Evolutionary conservation across 2,113 vertebrate genomes (phyloP).

Genomic region (Indicator maculatus): DNA sequence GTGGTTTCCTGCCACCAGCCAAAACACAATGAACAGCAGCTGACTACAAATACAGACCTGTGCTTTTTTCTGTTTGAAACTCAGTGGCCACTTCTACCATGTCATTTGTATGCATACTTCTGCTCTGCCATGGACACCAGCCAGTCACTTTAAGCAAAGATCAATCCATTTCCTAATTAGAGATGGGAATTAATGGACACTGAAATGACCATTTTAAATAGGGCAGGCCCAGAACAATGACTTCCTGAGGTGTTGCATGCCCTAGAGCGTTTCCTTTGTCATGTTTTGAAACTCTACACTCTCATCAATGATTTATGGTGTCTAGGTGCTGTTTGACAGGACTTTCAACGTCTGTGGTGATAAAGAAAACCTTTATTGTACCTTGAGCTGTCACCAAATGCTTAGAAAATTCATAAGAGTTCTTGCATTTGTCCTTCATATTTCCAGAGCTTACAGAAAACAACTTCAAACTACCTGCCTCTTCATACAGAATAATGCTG

Average conservation of each 20-base stretch:
- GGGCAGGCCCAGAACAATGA: neutral
- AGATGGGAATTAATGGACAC: conserved; percentile 10
- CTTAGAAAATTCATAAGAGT: neutral
- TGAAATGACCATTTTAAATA: neutral
- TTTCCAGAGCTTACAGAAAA: neutral
- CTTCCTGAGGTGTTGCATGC: neutral
- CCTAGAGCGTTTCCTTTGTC: neutral
- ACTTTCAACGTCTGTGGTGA: neutral
- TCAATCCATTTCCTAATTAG: conserved; percentile 35
- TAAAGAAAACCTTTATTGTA: conserved; percentile 13
- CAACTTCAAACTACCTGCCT: neutral
- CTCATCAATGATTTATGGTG: conserved; percentile 19
- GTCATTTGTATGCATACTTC: neutral
- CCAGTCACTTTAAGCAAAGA: neutral
- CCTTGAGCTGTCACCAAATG: neutral
- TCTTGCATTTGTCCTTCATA: neutral
- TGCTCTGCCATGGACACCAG: neutral
- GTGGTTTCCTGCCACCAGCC: neutral
- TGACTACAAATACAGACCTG: neutral
- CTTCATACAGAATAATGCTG: neutral
- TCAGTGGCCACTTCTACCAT: neutral
- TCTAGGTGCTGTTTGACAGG: neutral
- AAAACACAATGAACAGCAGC: neutral
- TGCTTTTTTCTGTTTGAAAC: neutral
- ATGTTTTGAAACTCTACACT: neutral